Evolutionary conservation across 2,797 vertebrate species (phyloP).

Genomic region (Micromesistius poutassou): DNA sequence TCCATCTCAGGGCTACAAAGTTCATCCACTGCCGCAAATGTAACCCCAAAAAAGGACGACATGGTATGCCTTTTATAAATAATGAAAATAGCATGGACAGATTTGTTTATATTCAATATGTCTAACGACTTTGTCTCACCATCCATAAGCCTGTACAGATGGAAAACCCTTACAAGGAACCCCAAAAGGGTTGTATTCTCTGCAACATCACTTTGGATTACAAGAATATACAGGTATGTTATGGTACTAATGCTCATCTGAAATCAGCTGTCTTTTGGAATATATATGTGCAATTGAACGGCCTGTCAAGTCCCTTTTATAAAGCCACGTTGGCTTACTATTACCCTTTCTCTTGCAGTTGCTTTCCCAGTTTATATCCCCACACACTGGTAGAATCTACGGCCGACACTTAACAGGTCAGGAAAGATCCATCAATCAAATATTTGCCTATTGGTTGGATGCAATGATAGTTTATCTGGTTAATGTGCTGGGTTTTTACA

Average conservation of each 20-base stretch:
- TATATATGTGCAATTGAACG: too few relatives aligned
- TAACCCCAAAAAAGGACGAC: slow-evolving; percentile 34
- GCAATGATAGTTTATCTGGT: neutral
- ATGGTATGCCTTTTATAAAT: slow-evolving; percentile 37
- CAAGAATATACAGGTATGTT: slow-evolving; percentile 89
- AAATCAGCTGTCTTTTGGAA: neutral
- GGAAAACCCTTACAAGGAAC: slow-evolving; percentile 86
- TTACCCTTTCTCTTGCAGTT: slow-evolving; percentile 68
- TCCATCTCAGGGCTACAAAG: slow-evolving; percentile 42
- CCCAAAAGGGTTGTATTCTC: slow-evolving; percentile 80
- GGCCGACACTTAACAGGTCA: slow-evolving; percentile 92
- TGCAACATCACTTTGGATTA: slow-evolving; percentile 82
- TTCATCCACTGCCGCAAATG: slow-evolving; percentile 32
- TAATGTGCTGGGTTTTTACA: slow-evolving; percentile 44
- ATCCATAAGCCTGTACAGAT: slow-evolving; percentile 75
- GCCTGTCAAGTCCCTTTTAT: neutral
- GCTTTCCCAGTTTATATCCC: slow-evolving; percentile 94
- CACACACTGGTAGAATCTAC: slow-evolving; percentile 86
- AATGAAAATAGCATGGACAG: neutral
- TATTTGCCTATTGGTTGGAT: too few relatives aligned
- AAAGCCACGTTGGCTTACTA: neutral
- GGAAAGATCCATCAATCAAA: neutral
- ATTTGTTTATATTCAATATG: neutral
- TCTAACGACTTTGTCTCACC: neutral
- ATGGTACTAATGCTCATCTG: too few relatives aligned